Base-by-base conservation (phyloP, 2,888 invertebrate genomes). In the Lasioglossum calceatum region DNA sequence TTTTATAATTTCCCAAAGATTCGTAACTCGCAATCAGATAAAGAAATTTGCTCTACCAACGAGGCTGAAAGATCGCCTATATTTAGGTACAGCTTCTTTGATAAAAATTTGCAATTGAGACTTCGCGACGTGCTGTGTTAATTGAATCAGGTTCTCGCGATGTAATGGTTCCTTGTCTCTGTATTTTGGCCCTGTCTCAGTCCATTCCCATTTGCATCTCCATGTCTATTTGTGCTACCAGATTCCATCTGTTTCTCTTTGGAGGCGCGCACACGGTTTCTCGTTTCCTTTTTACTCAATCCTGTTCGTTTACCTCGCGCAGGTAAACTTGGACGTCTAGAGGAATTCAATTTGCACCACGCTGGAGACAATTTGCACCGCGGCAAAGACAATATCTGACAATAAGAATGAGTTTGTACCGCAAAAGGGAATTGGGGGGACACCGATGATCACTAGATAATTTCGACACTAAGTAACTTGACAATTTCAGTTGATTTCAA, bases 221-320 rank as follows among this genome's bases (percentile, higher is more conserved):
- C 50, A 27, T 16, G 27, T 79, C 67, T 76, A 84, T 54, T 76
- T 79, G 76, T 44, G 67, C 72, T 72, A 79, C 79, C 72, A 50
- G 72, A 86, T 86, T 83, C 61, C 76, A 44, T 77, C 54, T 42
- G 78, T 71, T 78, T 71, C 78, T 39, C 78, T 78, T 78, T 71
- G 39, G 71, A 78, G 39, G 70, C 70, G 70, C 50, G 50, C 39
- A 50, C 27, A 12, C 70, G n/a, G 27, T 39, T n/a, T 78, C 67
- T 39, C 39, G n/a, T 70, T 70, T 39, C 39, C 50, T 50, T 77
- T 50, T 47, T 50, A 16, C 67, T 23, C 16, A 50, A 77, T 67
- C 19, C 70, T 77, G 67, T 77, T 77, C 77, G 36, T 77, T 77
- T 70, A 50, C 77, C 77, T 77, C 77, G n/a, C 32, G 44, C 67